These are phyloP conservation scores for Scaptomyza reducta DNA, from an alignment of 2,888 invertebrate species.

Conservation along the genomic window DNA sequence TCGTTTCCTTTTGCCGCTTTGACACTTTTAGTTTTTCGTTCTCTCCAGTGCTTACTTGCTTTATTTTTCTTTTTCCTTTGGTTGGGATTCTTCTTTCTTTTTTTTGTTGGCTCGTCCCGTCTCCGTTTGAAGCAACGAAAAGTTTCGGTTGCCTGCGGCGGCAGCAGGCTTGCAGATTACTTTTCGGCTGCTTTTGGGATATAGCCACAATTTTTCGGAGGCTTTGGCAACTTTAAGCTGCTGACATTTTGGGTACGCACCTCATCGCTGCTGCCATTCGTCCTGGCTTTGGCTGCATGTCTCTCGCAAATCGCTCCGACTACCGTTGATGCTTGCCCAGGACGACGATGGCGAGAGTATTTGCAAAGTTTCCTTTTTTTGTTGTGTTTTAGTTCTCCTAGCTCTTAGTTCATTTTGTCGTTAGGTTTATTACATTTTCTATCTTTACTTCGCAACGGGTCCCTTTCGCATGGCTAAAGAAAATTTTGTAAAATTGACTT, in stretches of 20 bases:
- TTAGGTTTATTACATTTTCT: slow-evolving; percentile 74
- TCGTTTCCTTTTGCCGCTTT: slow-evolving; percentile 67
- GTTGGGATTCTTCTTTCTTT: slow-evolving; percentile 5
- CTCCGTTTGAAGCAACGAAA: slow-evolving; percentile 41
- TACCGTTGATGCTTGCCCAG: slow-evolving; percentile 26
- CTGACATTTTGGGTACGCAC: slow-evolving; percentile 78
- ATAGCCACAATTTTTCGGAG: slow-evolving; percentile 38
- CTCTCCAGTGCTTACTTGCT: slow-evolving; percentile 37
- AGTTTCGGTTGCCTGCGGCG: slow-evolving; percentile 71
- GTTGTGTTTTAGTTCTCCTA: background rate
- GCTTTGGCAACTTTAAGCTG: slow-evolving; percentile 70
- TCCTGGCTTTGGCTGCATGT: slow-evolving; percentile 21
- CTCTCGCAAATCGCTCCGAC: slow-evolving; percentile 57
- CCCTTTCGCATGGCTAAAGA: slow-evolving; percentile 47
- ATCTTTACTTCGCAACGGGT: slow-evolving; percentile 49
- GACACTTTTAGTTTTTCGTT: slow-evolving; percentile 74
- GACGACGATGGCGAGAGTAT: slow-evolving; percentile 27
- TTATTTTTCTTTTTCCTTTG: slow-evolving; percentile 24
- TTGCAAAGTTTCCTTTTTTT: slow-evolving; percentile 34
- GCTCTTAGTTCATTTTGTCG: slow-evolving; percentile 61
- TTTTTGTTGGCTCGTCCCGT: slow-evolving; percentile 13
- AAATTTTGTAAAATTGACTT: slow-evolving; percentile 74
- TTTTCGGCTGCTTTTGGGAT: slow-evolving; percentile 52
- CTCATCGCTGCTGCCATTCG: slow-evolving; percentile 26
- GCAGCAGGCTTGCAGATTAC: slow-evolving; percentile 71